Conservation (phyloP, 2,797 vertebrate genomes). For the Pelochelys cantorii region DNA sequence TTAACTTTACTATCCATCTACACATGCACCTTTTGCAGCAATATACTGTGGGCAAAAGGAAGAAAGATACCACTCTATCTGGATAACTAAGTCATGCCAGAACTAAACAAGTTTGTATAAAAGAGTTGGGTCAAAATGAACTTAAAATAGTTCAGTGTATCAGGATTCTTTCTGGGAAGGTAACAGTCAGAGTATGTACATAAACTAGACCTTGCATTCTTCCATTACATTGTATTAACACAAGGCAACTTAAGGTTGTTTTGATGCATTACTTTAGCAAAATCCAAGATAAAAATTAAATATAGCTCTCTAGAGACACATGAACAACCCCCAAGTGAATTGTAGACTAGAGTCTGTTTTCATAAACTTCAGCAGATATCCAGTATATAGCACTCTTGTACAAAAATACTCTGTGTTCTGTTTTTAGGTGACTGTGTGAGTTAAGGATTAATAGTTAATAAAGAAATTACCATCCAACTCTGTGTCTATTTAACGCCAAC, state of each 20-base stretch:
- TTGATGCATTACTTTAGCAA: neutral
- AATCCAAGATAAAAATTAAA: neutral
- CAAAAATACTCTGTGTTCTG: neutral
- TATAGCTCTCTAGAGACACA: neutral
- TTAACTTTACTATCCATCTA: neutral
- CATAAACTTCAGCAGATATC: neutral
- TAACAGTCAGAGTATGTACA: neutral
- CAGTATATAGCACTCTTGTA: conserved; percentile 9
- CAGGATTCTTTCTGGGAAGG: neutral
- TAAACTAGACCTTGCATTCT: neutral
- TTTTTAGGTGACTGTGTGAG: conserved; percentile 19
- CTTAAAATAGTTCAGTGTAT: neutral
- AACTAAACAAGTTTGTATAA: neutral
- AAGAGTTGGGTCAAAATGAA: neutral
- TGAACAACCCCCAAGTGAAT: neutral
- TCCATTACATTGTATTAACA: neutral
- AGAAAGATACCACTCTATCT: neutral
- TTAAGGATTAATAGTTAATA: neutral
- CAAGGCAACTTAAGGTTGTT: neutral
- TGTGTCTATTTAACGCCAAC: neutral
- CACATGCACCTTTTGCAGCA: neutral
- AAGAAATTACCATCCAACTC: neutral
- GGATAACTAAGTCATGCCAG: neutral
- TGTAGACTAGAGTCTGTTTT: neutral
- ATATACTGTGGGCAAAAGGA: neutral